Base-by-base conservation (phyloP, 2,888 invertebrate species). In the Byasa hedistus region DNA sequence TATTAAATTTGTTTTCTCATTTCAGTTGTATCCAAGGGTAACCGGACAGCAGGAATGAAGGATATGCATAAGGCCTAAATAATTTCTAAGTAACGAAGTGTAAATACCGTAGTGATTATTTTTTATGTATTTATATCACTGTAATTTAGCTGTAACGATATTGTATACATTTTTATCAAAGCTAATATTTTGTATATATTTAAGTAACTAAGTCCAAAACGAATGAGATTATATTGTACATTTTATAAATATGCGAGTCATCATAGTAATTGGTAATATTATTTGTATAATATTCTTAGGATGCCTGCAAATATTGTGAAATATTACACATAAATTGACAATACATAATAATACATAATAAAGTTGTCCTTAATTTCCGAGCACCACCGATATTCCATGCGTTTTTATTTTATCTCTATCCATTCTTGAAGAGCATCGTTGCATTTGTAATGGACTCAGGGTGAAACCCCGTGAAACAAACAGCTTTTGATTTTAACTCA, bases 21-120 rank as follows among this genome's bases (percentile, higher is more conserved):
- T 92, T 1, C 91, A 94, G 94, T 91, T 94, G 83, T 94, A 94
- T 82, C 94, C 94, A 78, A 92, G 94, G 86, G 93, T 94, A 83
- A 92, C 93, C 82, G 84, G 93, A 76, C 93, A 93, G 88, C 92
- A 91, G 76, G 91, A 92, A 70, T 88, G 71, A 78, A 68, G 70
- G 80, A 76, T 72, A 72, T 70, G 73, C 15, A 32, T 77, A 79
- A 80, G 82, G 86, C 83, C 83, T 86, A 84, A 86, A 82, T 82
- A 80, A 78, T 79, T n/a, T 24, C 22, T 68, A 67, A 67, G 63
- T 57, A 64, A 57, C 52, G 21, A 64, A 56, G 60, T 91, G 91
- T 91, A 89, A 85, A 90, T 90, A 90, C 79, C 81, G 82, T 84
- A 83, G 81, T 82, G 81, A 79, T 85, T 84, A 89, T 89, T 89